Percentiles rank a stretch among this genome's conserved stretches.
phyloP scores from a whole-genome alignment of 2,797 vertebrate genomes.

The Amniataba percoides region DNA sequence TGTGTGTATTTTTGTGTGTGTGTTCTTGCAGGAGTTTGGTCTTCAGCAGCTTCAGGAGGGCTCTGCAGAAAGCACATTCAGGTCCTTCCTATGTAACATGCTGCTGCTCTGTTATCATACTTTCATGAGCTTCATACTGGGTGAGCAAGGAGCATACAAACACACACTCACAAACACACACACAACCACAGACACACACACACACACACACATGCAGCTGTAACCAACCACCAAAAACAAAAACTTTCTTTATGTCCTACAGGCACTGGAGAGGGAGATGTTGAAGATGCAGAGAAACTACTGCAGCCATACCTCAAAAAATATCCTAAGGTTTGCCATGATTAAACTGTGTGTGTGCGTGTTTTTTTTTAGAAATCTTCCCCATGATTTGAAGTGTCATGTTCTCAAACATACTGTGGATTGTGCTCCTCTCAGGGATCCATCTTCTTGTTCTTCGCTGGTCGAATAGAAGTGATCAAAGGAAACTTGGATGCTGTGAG shows the following conservation, averaged over 20 bases:
- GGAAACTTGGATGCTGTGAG: conserved; percentile 95
- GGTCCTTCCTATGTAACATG: conserved; percentile 96
- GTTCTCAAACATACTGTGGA: background rate
- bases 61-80: conserved; percentile 90
- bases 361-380: background rate
- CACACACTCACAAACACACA: background rate
- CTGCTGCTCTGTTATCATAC: conserved; percentile 98
- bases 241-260: conserved; percentile 32
- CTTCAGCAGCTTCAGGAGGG: conserved; percentile 96
- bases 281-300: conserved; percentile 93
- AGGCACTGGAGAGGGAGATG: conserved; percentile 97
- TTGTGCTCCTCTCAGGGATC: conserved; percentile 88
- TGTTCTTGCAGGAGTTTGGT: conserved; percentile 89
- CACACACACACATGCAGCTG: background rate
- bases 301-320: conserved; percentile 93
- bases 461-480: conserved; percentile 97
- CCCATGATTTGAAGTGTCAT: background rate
- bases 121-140: conserved; percentile 98
- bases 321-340: conserved; percentile 90
- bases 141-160: conserved; percentile 78
- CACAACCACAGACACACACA: conserved; percentile 2
- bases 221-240: background rate
- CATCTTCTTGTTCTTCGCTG: conserved; percentile 99
- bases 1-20: conserved; percentile 27
- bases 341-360: background rate